These are phyloP conservation scores for Caloenas nicobarica DNA, from an alignment of 2,113 vertebrate species.

Conservation along the genomic window DNA sequence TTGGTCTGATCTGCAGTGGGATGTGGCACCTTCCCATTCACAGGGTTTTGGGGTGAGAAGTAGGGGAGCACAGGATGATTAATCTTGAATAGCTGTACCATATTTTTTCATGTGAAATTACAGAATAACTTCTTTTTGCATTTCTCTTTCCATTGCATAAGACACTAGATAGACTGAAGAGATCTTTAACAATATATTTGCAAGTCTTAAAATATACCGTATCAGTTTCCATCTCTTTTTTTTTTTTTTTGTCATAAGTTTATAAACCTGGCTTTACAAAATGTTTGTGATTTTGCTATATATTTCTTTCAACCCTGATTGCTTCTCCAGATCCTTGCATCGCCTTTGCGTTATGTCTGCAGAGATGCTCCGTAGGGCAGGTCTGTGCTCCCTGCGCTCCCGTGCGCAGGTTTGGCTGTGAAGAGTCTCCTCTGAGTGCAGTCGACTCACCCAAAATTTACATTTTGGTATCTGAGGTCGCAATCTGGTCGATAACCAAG, in stretches of 20 bases:
- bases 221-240: neutral
- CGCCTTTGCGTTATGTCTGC: neutral
- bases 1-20: fast-evolving
- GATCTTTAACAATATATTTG: neutral
- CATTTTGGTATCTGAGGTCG: neutral
- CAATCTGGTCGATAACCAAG: neutral
- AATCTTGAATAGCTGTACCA: too few relatives aligned
- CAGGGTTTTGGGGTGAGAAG: fast-evolving
- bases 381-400: neutral
- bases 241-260: neutral
- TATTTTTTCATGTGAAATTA: neutral
- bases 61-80: neutral
- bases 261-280: neutral
- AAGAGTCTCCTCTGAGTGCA: neutral
- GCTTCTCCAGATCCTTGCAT: neutral
- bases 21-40: fast-evolving
- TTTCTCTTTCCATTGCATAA: neutral
- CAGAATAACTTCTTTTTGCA: neutral
- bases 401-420: fast-evolving
- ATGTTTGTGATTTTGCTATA: neutral
- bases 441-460: neutral
- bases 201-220: neutral
- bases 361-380: neutral
- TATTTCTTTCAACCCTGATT: neutral
- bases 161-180: neutral